These are phyloP conservation scores for Acanthaster planci DNA, from an alignment of 35 echinoderm and acorn worm genomes.

Conservation along the genomic window DNA sequence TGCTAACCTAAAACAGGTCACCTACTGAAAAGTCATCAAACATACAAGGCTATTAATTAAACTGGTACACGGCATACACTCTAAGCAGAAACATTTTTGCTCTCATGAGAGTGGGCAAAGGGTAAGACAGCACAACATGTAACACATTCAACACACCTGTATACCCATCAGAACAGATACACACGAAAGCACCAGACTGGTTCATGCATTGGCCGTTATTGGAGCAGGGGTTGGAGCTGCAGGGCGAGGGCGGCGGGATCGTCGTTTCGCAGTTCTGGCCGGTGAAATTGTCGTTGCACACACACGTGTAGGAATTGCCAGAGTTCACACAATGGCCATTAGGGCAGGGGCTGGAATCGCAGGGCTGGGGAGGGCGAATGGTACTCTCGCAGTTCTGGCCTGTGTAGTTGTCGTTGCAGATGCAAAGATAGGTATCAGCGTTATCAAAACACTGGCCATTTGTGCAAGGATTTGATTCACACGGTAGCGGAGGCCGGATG, in stretches of 20 bases:
- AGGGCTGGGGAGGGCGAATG: constrained; percentile 63
- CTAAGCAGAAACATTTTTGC: not conserved
- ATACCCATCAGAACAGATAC: constrained; percentile 35
- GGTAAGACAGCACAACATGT: not conserved
- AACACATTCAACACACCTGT: constrained; percentile 30
- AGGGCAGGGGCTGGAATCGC: constrained; percentile 78
- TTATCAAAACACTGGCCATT: constrained; percentile 57
- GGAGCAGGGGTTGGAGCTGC: constrained; percentile 29
- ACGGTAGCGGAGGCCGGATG: constrained; percentile 27
- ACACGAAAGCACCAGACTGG: constrained; percentile 17
- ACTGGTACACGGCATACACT: no score
- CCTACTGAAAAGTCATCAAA: no score
- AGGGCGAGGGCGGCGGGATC: not conserved
- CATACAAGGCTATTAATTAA: no score
- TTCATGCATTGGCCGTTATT: constrained; percentile 53
- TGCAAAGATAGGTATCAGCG: constrained; percentile 35
- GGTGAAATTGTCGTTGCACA: constrained; percentile 46
- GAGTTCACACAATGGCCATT: constrained; percentile 74
- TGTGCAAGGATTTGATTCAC: constrained; percentile 65
- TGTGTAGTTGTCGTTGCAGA: constrained; percentile 42
- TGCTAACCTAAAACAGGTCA: no score
- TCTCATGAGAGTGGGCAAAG: not conserved
- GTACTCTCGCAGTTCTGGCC: constrained; percentile 68
- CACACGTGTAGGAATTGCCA: constrained; percentile 58
- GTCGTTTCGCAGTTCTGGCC: not conserved